phyloP scores from a whole-genome alignment of 2,113 vertebrate species.

The Lipotes vexillifer region DNA sequence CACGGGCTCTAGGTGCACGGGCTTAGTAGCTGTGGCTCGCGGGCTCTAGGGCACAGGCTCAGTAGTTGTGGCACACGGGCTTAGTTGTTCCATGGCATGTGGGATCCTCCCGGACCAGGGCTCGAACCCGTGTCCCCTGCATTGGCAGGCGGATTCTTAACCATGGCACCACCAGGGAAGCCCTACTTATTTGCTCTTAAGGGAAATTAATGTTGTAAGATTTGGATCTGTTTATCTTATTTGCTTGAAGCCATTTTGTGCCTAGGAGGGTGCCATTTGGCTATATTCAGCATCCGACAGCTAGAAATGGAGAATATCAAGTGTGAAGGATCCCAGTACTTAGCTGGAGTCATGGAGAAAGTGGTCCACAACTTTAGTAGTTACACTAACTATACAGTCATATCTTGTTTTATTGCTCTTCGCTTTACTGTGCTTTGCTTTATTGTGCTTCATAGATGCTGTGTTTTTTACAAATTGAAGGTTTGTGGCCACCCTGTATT shows the following conservation, averaged over 20 bases:
- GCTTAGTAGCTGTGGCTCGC: no score
- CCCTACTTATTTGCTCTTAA: neutral
- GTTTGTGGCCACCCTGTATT: neutral
- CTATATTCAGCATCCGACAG: neutral
- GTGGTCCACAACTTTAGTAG: neutral
- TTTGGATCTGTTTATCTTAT: neutral
- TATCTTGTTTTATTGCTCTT: neutral
- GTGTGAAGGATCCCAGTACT: neutral
- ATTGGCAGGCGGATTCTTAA: no score
- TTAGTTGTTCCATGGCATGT: no score
- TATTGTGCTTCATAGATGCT: neutral
- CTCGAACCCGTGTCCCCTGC: no score
- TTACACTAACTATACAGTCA: neutral
- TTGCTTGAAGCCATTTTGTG: neutral
- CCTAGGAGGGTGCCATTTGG: neutral
- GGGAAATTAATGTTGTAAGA: conserved; percentile 23
- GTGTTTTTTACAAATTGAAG: neutral
- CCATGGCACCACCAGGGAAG: no score
- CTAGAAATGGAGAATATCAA: neutral
- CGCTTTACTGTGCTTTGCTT: neutral
- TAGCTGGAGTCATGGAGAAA: neutral
- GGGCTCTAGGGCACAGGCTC: no score
- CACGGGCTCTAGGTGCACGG: no score
- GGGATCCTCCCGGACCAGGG: no score
- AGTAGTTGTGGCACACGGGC: no score